Evolutionary conservation across 2,113 vertebrate genomes (phyloP), one percentile per base, ranked within the genome.

Genomic region (Nothocercus nigrocapillus): DNA sequence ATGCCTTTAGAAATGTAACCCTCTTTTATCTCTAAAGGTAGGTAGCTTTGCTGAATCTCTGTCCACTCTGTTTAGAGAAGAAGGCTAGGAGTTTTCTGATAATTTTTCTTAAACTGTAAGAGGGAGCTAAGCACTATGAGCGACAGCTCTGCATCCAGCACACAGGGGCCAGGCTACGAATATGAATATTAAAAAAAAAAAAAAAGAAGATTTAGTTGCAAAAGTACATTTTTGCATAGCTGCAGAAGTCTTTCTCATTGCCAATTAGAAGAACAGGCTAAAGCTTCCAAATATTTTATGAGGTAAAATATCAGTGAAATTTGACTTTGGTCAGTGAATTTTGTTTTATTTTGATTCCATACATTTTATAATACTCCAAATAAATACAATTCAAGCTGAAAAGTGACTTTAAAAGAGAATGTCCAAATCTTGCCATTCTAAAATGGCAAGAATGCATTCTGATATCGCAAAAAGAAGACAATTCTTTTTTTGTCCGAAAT

Each of bases 371-470:
- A 6, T 16, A 61, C 27, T 62, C 13, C 51, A 49, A 47, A 62
- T 70, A 92, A 75, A 62, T 34, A 27, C 36, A 42, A 76, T 83
- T 90, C 45, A 67, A 90, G 83, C 85, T 47, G 21, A 84, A 72
- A 92, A 58, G 36, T 67, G 22, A 38, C 67, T 89, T 79, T 82
- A 38, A 87, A 59, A 88, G 27, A 74, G 44, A 73, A 49, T 17
- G 21, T 85, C 59, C 53, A 51, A 87, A 79, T 47, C 69, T 72
- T 68, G 32, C 19, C 21, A 38, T 49, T 34, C 59, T 81, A 86
- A 82, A 47, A 38, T 32, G 10, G 14, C 21, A 67, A 61, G 70
- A 82, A 86, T 40, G 0, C 59, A 61, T 74, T 32, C 25, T 24
- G 21, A n/a, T 47, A 27, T 44, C 66, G 82, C 68, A 56, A 93